Conservation (phyloP, 2,888 invertebrate genomes). For the Amiota mariae region DNA sequence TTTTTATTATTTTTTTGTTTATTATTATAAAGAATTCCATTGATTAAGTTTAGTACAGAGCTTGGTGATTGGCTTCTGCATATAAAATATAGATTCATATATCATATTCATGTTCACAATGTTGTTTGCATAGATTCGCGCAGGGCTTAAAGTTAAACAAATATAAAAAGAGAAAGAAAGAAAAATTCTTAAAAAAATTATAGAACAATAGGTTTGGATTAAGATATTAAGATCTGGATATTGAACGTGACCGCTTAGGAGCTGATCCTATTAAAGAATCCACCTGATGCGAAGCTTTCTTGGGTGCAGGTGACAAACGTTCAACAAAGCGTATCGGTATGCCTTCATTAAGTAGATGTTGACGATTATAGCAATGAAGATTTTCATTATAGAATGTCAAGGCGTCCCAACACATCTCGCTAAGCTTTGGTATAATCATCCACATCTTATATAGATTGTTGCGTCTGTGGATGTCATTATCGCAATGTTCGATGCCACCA, state of each 20-base stretch:
- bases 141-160: not conserved
- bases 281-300: not conserved
- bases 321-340: conserved; percentile 82
- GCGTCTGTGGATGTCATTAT: no score
- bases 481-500: no score
- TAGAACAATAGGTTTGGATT: not conserved
- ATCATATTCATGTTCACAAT: no score
- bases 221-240: not conserved
- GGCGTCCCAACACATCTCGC: no score
- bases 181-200: not conserved
- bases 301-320: conserved; percentile 73
- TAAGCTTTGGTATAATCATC: no score
- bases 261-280: not conserved
- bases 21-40: not conserved
- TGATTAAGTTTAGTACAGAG: no score
- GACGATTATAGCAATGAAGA: conserved; percentile 71
- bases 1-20: no score
- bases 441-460: no score
- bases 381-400: no score
- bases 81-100: conserved; percentile 13
- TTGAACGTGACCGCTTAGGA: not conserved
- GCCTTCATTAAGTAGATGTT: conserved; percentile 77
- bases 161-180: not conserved
- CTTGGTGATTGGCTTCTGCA: no score
- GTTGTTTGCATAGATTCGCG: not conserved